phyloP scores from a whole-genome alignment of 2,797 vertebrate species.

The Sebastes melanostomus region DNA sequence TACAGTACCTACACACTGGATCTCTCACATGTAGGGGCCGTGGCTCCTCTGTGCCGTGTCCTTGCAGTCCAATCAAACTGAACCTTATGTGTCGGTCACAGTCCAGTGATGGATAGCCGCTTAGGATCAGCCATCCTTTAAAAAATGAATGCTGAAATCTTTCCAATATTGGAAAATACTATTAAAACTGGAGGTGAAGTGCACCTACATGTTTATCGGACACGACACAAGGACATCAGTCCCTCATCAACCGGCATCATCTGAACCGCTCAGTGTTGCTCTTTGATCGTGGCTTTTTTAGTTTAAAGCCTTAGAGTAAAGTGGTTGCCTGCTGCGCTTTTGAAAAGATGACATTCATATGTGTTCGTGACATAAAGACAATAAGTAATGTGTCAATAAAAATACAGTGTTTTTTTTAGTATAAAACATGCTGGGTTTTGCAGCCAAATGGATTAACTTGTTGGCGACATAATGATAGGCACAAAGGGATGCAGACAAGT shows the following conservation, averaged over 20 bases:
- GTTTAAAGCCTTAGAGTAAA: background rate
- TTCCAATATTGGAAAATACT: constrained; percentile 22
- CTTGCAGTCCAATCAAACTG: constrained; percentile 63
- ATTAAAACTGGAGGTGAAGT: constrained; percentile 34
- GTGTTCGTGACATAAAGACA: background rate
- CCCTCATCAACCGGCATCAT: background rate
- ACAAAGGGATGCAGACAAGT: constrained; percentile 25
- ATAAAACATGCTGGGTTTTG: constrained; percentile 12
- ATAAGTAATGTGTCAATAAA: background rate
- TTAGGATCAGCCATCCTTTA: constrained; percentile 63
- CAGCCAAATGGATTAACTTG: constrained; percentile 32
- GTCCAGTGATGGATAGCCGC: constrained; percentile 52
- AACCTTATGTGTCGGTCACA: constrained; percentile 54
- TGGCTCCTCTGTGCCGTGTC: constrained; percentile 38
- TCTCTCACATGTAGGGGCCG: background rate
- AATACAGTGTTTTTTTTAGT: background rate
- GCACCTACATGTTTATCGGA: constrained; percentile 1
- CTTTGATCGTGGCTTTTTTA: constrained; percentile 45
- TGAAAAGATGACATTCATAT: background rate
- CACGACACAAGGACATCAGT: constrained; percentile 44
- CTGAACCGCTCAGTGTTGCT: constrained; percentile 16
- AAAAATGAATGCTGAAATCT: constrained; percentile 49
- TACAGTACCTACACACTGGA: background rate
- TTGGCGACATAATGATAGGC: constrained; percentile 27
- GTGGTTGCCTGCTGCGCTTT: constrained; percentile 8